phyloP scores from a whole-genome alignment of 2,797 vertebrate genomes.

The Malacoraja senta region DNA sequence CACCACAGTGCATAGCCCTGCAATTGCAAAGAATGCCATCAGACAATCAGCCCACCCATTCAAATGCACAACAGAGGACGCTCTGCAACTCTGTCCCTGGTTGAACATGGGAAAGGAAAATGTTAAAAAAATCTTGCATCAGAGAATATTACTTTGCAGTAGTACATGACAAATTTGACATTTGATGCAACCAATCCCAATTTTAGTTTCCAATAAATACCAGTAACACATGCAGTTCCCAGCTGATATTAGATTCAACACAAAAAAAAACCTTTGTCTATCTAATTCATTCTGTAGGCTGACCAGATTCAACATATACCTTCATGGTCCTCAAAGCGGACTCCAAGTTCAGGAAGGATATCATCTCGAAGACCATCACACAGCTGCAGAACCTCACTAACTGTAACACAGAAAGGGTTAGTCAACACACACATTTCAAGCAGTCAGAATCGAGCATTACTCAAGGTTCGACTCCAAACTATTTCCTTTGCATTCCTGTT shows the following conservation, averaged over 20 bases:
- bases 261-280: too few relatives aligned
- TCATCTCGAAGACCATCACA: constrained; percentile 81
- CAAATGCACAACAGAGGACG: background rate
- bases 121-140: background rate
- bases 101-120: background rate
- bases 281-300: too few relatives aligned
- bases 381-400: constrained; percentile 74
- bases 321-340: constrained; percentile 92
- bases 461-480: background rate
- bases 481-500: background rate
- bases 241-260: background rate
- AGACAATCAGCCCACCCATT: background rate
- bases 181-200: background rate
- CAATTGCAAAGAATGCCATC: constrained; percentile 41
- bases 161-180: background rate
- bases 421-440: background rate
- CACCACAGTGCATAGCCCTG: constrained; percentile 85
- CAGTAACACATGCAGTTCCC: background rate
- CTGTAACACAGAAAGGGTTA: constrained; percentile 49
- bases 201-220: background rate
- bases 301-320: constrained; percentile 55
- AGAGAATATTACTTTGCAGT: background rate
- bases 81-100: background rate
- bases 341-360: constrained; percentile 80
- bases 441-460: background rate